phyloP scores from a whole-genome alignment of 2,113 vertebrate genomes.

The Phainopepla nitens region DNA sequence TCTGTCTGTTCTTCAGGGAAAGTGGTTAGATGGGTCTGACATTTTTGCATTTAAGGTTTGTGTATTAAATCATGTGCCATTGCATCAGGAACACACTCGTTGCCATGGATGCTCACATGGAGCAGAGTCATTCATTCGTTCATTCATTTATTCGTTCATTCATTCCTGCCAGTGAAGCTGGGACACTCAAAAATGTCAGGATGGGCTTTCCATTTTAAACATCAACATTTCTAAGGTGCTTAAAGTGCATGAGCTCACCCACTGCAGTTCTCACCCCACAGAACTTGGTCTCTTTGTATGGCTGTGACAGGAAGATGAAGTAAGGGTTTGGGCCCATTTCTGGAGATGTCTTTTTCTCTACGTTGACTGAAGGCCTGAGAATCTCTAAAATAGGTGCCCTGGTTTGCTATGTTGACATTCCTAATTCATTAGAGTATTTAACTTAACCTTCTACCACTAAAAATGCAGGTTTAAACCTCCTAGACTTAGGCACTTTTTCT shows the following conservation, averaged over 20 bases:
- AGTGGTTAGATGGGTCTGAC: not conserved
- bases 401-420: not conserved
- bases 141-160: too few relatives aligned
- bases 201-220: not conserved
- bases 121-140: not conserved
- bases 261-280: not conserved
- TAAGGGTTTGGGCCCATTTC: not conserved
- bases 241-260: not conserved
- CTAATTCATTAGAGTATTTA: not conserved
- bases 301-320: not conserved
- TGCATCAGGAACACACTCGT: not conserved
- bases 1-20: not conserved
- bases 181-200: not conserved
- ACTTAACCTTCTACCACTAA: not conserved
- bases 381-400: not conserved
- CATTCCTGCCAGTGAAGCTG: not conserved
- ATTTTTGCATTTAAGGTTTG: not conserved
- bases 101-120: accelerated
- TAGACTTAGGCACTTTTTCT: not conserved
- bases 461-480: not conserved
- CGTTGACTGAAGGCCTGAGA: not conserved
- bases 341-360: not conserved
- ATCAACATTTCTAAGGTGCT: not conserved
- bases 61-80: not conserved
- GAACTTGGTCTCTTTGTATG: not conserved